Evolutionary conservation across 2,113 vertebrate genomes (phyloP), one percentile per base, ranked within the genome.

Genomic region (Pionites leucogaster): DNA sequence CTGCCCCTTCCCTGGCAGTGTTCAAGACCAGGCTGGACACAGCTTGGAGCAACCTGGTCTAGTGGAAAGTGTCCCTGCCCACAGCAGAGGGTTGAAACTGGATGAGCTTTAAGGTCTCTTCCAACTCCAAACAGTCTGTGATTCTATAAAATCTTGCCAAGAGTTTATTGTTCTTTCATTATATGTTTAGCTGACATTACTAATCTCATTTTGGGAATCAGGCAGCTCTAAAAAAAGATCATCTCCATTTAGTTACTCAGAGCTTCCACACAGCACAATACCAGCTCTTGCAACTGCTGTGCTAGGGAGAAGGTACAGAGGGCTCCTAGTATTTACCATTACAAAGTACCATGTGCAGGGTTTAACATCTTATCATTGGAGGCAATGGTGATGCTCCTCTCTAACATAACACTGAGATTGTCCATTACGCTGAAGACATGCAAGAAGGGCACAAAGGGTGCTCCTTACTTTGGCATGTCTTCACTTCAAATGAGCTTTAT

Each of bases 391-490:
- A 44, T 9, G n/a, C 22, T 44, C 24, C 39, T 28, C 37, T 29
- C 28, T 16, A 28, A 25, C 15, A 8, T 0, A 25, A 20, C 50
- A 17, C 24, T 4, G 1, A 10, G 24, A 20, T 3, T 11, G 41
- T 37, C 52, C 35, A 1, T 27, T 11, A 33, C 1, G 11, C 27
- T n/a, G 29, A 35, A n/a, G 22, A 19, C 7, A 2, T 27, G 44
- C 39, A 15, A 20, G 5, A 13, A 64, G 47, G 42, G 42, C 44
- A 14, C 57, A 29, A 49, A 20, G 27, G 33, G 39, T 17, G 59
- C 37, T 25, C 46, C n/a, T 65, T 24, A 62, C 41, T 55, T 25
- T 6, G 44, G 57, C 50, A 8, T 0, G 3, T 29, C 44, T 57
- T 64, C 39, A 33, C 15, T 49, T 44, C 63, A 59, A 63, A 37